Evolutionary conservation across 2,113 vertebrate species (phyloP).

Genomic region (Triplophysa rosa): DNA sequence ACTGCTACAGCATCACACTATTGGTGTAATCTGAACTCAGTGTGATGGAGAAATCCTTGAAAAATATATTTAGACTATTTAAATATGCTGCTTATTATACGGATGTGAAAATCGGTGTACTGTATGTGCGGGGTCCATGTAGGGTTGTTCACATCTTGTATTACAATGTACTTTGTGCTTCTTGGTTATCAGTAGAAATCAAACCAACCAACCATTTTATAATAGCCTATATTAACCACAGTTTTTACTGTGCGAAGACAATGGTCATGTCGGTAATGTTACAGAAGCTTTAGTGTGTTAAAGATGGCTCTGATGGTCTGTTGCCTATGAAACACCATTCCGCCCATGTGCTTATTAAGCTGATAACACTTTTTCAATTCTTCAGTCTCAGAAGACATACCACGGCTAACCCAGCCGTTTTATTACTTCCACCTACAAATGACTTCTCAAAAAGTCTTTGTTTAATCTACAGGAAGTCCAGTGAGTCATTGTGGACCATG

Average conservation of each 20-base stretch:
- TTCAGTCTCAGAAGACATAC: background rate
- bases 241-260: background rate
- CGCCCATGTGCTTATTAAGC: background rate
- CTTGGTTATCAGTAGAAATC: background rate
- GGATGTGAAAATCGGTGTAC: background rate
- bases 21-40: conserved; percentile 6
- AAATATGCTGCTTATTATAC: background rate
- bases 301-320: background rate
- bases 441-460: background rate
- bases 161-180: background rate
- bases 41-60: background rate
- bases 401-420: background rate
- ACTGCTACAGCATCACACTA: background rate
- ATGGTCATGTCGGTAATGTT: background rate
- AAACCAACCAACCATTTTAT: background rate
- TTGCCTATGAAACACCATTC: background rate
- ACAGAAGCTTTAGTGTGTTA: background rate
- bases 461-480: background rate
- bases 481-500: conserved; percentile 7
- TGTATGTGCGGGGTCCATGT: background rate
- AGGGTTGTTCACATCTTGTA: background rate
- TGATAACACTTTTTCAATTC: background rate
- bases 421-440: background rate
- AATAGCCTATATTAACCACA: background rate
- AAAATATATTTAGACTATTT: conserved; percentile 6